These are phyloP conservation scores for Scomber scombrus DNA, from an alignment of 2,113 vertebrate species.

Conservation along the genomic window DNA sequence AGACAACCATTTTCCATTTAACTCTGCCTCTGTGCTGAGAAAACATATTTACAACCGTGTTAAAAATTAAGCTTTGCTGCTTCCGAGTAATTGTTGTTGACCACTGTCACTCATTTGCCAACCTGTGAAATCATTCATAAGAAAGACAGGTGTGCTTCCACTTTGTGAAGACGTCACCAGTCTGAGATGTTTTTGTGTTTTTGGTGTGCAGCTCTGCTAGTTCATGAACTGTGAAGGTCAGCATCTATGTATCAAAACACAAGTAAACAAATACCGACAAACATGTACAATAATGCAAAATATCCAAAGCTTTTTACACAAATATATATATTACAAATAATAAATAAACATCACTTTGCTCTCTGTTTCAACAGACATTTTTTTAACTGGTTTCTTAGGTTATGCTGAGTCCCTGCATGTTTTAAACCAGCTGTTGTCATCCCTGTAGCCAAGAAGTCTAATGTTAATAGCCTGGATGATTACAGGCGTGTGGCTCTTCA, in stretches of 20 bases:
- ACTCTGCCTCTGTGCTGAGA: not conserved
- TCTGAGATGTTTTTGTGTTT: not conserved
- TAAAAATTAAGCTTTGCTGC: constrained; percentile 49
- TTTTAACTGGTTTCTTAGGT: too few relatives aligned
- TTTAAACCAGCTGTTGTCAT: too few relatives aligned
- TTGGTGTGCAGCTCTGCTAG: not conserved
- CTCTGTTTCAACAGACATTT: not conserved
- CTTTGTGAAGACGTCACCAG: not conserved
- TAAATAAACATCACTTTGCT: not conserved
- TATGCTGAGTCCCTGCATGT: too few relatives aligned
- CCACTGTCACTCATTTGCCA: not conserved
- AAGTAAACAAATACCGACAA: too few relatives aligned
- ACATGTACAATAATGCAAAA: not conserved
- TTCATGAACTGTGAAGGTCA: not conserved
- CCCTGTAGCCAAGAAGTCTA: too few relatives aligned
- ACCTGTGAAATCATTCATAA: not conserved
- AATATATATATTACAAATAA: too few relatives aligned
- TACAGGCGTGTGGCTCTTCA: too few relatives aligned
- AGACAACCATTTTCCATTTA: constrained; percentile 7
- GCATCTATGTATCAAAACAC: not conserved
- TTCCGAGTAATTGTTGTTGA: not conserved
- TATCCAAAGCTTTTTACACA: not conserved
- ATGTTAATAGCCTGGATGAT: too few relatives aligned
- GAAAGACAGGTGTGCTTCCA: not conserved
- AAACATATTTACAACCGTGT: constrained; percentile 47